Base-by-base conservation (phyloP, 37 sponge, comb jelly and placozoan species). In the Ephydatia muelleri region DNA sequence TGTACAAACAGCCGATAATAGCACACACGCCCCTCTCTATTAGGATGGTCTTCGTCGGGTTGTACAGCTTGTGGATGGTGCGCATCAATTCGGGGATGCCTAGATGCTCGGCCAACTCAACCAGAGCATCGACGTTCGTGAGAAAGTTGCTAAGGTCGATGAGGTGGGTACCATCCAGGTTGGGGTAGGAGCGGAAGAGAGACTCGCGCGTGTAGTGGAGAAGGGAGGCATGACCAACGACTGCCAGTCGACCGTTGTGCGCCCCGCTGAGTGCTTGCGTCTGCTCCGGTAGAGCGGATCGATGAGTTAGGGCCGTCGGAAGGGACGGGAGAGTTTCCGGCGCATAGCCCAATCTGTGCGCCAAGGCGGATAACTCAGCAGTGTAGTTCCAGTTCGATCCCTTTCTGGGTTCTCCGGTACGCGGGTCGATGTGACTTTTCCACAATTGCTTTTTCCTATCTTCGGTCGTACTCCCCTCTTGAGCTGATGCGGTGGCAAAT, bases 11-110 rank as follows among this genome's bases (percentile, higher is more conserved):
- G 21, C 95, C 95, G 14, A 97, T 70, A 14, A 94, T 82, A 9
- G 93, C 95, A 29, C 29, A 75, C 31, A 97, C 32, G 2, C 88
- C 77, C 31, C 78, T 38, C 9, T 36, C 48, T 2, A 94, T 80
- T 1, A 91, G 38, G 6, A 57, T 71, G 21, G 31, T 22, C 49
- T 80, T 72, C 31, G 28, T 66, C 16, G 86, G 84, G 47, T 73
- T 30, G 27, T 65, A 57, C 0, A 88, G 75, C 30, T 30, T 76
- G 1, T 70, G 23, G 5, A 68, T 26, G 25, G 86, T 87, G 25
- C 65, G 77, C 25, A 95, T 84, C 32, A 97, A 91, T 6, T 94
- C 91, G 22, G 88, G 73, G 16, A 94, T 47, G 8, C 97, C 97
- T 0, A 97, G 76, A 73, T 88, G 84, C 23, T 92, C 84, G 19